Percentiles rank a stretch among this genome's conserved stretches.
phyloP scores from a whole-genome alignment of 2,113 vertebrate genomes.

The Cyanoliseus patagonus region DNA sequence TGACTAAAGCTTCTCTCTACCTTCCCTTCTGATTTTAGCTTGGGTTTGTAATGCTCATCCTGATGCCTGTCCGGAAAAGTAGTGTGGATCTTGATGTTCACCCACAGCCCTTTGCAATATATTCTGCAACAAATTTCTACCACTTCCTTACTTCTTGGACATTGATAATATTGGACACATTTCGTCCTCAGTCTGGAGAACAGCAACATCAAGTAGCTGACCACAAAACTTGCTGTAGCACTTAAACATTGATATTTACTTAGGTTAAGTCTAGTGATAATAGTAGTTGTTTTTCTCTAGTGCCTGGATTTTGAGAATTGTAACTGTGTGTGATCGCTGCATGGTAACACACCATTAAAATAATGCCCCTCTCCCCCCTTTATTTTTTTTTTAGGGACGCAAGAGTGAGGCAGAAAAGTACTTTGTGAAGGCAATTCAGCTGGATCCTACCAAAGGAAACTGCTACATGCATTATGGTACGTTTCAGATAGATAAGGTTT shows the following conservation, averaged over 20 bases:
- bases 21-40: background rate
- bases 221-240: background rate
- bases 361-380: background rate
- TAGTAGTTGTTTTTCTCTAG: background rate
- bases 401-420: slow-evolving; percentile 94
- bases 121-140: background rate
- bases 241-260: background rate
- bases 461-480: slow-evolving; percentile 99
- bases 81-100: background rate
- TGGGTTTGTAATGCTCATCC: background rate
- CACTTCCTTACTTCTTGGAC: background rate
- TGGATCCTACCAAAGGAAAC: slow-evolving; percentile 96
- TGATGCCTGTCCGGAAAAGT: background rate
- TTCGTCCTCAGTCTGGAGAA: background rate
- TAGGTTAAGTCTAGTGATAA: background rate
- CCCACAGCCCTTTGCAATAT: background rate
- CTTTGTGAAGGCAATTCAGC: slow-evolving; percentile 94
- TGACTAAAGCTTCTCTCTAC: background rate
- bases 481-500: slow-evolving; percentile 60
- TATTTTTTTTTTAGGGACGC: slow-evolving; percentile 82
- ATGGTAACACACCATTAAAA: background rate
- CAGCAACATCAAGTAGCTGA: background rate
- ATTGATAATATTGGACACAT: background rate
- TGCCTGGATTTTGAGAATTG: background rate
- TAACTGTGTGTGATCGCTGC: background rate